Evolutionary conservation across 2,113 vertebrate species (phyloP).

Genomic region (Megaceryle maxima): DNA sequence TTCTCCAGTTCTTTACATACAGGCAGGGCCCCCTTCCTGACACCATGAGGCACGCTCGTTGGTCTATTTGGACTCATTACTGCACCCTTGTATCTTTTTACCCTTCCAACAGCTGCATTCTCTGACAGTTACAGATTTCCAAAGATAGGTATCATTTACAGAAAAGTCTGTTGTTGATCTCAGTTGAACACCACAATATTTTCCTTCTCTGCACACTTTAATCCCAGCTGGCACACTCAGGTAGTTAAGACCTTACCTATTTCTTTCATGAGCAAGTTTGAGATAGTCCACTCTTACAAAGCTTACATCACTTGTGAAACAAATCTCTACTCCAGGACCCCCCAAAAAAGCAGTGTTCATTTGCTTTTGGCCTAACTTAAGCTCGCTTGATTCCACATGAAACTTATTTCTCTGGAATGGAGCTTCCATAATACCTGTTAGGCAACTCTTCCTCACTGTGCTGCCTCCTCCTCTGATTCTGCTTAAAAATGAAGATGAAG

Average conservation of each 20-base stretch:
- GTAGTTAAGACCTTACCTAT: not conserved
- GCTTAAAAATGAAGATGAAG: not conserved
- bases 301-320: not conserved
- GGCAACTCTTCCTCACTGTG: too few species aligned
- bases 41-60: too few species aligned
- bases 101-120: not conserved
- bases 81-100: not conserved
- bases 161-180: not conserved
- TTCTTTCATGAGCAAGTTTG: not conserved
- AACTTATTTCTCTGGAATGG: too few species aligned
- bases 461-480: not conserved
- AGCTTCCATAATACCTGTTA: too few species aligned
- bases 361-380: too few species aligned
- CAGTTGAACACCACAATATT: not conserved
- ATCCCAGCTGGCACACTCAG: not conserved
- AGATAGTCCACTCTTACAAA: not conserved
- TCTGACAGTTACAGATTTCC: accelerated
- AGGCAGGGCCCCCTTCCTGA: too few species aligned
- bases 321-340: not conserved
- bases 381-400: too few species aligned
- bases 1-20: too few species aligned
- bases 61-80: not conserved
- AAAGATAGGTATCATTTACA: accelerated
- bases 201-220: not conserved
- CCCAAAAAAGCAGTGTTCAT: not conserved